Evolutionary conservation across 2,797 vertebrate species (phyloP), one percentile per base, ranked within the genome.

Genomic region (Crypturellus tataupa): DNA sequence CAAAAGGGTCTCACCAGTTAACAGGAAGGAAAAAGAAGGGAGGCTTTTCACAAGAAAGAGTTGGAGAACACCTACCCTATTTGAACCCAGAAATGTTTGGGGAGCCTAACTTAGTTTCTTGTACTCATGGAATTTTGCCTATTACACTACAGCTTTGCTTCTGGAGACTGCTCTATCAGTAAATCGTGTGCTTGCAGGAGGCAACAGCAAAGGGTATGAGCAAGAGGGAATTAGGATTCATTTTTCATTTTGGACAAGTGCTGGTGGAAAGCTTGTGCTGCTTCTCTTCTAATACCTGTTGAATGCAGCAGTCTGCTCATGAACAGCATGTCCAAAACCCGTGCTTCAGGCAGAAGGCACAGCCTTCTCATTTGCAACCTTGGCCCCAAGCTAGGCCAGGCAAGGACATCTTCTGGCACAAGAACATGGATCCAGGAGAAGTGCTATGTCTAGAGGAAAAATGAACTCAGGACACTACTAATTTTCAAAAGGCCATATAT

Each of bases 131-230:
- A 27, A 49, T 63, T 56, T 62, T 47, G 11, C n/a, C 33, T 75
- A 4, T n/a, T 64, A 27, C 33, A 58, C 4, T 79, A 70, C 3
- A 2, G 3, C 2, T 0, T 33, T 70, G n/a, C 9, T 80, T 70
- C 39, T 87, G 65, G 31, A 60, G 16, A 44, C 40, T 40, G 21
- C 21, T 71, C 7, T 60, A 47, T 58, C 1, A 58, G 24, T 53
- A 80, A 83, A 83, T 67, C 16, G 9, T 29, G 64, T 64, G 3
- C 31, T 67, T 70, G 44, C 44, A 91, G 40, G 53, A 90, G 87
- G 13, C 0, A 4, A 44, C 10, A 7, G n/a, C 24, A 58, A 49
- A 62, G 31, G 84, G 16, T 21, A 25, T 31, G 25, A 70, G 71
- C 13, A 67, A 81, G 49, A n/a, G 17, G 20, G 29, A 69, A 33